Percentiles rank a stretch among this genome's conserved stretches.
Conservation (phyloP, 2,113 vertebrate species). For the Rattus rattus region DNA sequence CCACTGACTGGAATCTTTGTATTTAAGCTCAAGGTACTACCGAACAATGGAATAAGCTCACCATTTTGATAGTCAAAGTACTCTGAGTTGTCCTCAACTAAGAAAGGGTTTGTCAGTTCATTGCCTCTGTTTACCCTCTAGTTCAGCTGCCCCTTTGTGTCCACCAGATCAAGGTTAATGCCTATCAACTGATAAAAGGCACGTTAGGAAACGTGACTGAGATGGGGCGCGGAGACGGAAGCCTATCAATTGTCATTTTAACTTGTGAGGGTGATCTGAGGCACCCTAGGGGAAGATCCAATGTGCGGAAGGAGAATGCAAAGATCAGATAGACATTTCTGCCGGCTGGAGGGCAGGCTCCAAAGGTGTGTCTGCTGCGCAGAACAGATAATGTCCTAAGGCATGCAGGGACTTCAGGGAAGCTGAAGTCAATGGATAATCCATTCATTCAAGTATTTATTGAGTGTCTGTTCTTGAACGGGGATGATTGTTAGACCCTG, state of each 20-base stretch:
- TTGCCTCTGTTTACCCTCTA: not conserved
- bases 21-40: not conserved
- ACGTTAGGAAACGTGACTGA: not conserved
- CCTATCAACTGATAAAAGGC: not conserved
- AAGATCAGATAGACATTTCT: not conserved
- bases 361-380: not conserved
- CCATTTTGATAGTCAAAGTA: not conserved
- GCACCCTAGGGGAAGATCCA: not conserved
- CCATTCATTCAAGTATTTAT: conserved; percentile 56
- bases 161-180: not conserved
- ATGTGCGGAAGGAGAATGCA: not conserved
- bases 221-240: not conserved
- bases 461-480: conserved; percentile 50
- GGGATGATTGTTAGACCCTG: not conserved
- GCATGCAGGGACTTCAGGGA: not conserved
- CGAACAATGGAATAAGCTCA: not conserved
- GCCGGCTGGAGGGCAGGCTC: not conserved
- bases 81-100: not conserved
- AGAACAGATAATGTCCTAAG: conserved; percentile 44
- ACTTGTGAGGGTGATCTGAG: not conserved
- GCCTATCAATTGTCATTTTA: not conserved
- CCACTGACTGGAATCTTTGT: not conserved
- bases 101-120: not conserved
- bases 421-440: not conserved
- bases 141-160: not conserved